phyloP scores from a whole-genome alignment of 2,797 vertebrate genomes.

The Neosalanx taihuensis region DNA sequence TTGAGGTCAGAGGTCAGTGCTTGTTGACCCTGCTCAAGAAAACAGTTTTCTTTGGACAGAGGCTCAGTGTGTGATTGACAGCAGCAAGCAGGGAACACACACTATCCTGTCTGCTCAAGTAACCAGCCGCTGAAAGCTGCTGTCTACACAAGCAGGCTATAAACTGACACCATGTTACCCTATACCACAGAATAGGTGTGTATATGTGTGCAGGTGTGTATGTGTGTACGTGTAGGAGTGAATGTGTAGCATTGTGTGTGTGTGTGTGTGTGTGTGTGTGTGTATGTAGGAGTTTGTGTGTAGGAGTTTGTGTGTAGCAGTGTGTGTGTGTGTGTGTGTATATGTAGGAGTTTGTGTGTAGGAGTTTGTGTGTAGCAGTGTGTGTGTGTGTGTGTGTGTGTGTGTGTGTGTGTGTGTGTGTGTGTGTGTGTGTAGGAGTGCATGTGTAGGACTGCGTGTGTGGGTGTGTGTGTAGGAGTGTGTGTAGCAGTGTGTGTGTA shows the following conservation, averaged over 20 bases:
- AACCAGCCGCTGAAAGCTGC: background rate
- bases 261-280: background rate
- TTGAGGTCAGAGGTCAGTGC: background rate
- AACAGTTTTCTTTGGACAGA: background rate
- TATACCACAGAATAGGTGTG: background rate
- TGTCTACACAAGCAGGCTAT: background rate
- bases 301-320: background rate
- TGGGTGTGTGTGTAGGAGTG: background rate
- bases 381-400: background rate
- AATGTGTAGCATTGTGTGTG: background rate
- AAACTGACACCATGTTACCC: background rate
- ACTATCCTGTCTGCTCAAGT: background rate
- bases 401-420: background rate
- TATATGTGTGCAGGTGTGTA: background rate
- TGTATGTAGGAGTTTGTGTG: background rate
- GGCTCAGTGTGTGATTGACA: background rate
- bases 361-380: too few relatives aligned
- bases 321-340: background rate
- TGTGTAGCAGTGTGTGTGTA: background rate
- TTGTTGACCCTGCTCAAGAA: background rate
- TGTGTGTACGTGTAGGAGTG: background rate
- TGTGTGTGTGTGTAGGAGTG: background rate
- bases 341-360: background rate
- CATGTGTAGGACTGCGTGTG: background rate
- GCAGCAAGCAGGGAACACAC: background rate